Percentiles rank a stretch among this genome's conserved stretches.
These are phyloP conservation scores for Miltochrista miniata DNA, from an alignment of 2,888 invertebrate species.

Conservation along the genomic window DNA sequence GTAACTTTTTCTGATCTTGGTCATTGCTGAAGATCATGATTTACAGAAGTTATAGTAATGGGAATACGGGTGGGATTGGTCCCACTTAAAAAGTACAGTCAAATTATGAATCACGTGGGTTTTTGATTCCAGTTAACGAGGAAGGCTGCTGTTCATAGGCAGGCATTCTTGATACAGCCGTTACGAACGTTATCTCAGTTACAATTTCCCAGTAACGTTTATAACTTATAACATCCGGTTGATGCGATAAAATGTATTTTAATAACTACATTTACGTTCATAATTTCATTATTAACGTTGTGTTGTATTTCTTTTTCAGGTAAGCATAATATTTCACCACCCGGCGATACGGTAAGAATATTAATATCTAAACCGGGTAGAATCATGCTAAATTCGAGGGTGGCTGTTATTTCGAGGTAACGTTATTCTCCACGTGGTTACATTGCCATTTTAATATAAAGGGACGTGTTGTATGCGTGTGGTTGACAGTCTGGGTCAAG, in stretches of 20 bases:
- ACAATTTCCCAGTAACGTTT: constrained; percentile 25
- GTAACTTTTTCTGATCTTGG: too few species aligned
- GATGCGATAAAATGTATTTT: constrained; percentile 34
- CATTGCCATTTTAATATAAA: constrained; percentile 29
- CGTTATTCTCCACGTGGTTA: constrained; percentile 34
- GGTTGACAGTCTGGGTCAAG: constrained; percentile 43
- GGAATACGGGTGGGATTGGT: too few species aligned
- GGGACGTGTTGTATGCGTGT: constrained; percentile 34
- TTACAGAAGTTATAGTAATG: too few species aligned
- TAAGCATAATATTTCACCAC: constrained; percentile 40
- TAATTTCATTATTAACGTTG: constrained; percentile 31
- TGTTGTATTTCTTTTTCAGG: constrained; percentile 51
- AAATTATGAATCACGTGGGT: too few species aligned
- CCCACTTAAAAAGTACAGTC: too few species aligned
- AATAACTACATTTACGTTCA: constrained; percentile 20
- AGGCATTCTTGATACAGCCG: background rate
- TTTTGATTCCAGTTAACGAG: too few species aligned
- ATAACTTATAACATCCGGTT: constrained; percentile 39
- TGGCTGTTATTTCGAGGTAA: constrained; percentile 28
- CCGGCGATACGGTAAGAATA: constrained; percentile 42
- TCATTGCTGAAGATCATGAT: too few species aligned
- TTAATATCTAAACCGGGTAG: constrained; percentile 15
- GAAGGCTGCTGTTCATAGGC: too few species aligned
- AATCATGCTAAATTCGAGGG: constrained; percentile 21
- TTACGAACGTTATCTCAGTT: constrained; percentile 30